phyloP scores from a whole-genome alignment of 2,113 vertebrate species.

The Apistogramma diplotaenia region DNA sequence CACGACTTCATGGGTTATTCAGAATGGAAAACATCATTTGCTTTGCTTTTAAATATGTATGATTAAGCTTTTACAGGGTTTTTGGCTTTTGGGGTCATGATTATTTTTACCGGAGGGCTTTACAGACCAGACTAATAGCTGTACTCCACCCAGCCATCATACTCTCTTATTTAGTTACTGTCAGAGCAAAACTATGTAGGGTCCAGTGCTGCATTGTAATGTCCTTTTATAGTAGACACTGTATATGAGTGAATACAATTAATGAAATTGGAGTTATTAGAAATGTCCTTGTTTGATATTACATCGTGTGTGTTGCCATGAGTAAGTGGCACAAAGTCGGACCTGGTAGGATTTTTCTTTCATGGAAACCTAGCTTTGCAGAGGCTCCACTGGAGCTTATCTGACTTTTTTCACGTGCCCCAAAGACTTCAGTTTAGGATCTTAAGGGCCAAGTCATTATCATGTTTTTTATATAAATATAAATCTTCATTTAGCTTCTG shows the following conservation, averaged over 20 bases:
- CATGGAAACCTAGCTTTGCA: not conserved
- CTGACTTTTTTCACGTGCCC: not conserved
- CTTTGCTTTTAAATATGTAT: not conserved
- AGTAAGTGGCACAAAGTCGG: not conserved
- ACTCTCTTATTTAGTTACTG: not conserved
- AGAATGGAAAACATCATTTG: not conserved
- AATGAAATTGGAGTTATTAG: not conserved
- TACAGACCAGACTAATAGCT: conserved; percentile 4
- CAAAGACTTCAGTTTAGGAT: no score
- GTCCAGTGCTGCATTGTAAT: no score
- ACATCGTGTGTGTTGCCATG: not conserved
- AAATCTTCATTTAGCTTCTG: not conserved
- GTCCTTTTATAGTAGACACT: not conserved
- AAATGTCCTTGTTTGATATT: conserved; percentile 6
- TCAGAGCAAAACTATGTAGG: not conserved
- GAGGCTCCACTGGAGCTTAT: not conserved
- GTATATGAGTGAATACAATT: not conserved
- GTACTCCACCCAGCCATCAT: not conserved
- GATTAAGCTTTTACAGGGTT: not conserved
- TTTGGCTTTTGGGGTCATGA: not conserved
- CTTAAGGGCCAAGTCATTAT: no score
- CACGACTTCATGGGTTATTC: not conserved
- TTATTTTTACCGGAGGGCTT: conserved; percentile 13
- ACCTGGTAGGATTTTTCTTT: not conserved
- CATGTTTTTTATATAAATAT: no score